Conservation (phyloP, 2,797 vertebrate species). For the Nannoperca obscura region DNA sequence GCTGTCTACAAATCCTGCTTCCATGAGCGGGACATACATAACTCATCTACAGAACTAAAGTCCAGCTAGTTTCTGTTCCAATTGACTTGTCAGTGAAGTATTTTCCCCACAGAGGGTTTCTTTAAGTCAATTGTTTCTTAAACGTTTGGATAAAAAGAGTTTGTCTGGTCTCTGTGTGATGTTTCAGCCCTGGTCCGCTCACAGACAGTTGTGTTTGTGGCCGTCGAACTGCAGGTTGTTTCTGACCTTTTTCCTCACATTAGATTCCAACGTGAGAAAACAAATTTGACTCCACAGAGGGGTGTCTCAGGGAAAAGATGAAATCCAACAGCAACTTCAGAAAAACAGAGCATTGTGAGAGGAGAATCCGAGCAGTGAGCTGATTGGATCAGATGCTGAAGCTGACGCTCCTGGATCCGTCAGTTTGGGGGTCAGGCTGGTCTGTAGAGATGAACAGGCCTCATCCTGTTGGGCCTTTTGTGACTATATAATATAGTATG, state of each 20-base stretch:
- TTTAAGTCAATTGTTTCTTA: not conserved
- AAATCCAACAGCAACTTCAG: not conserved
- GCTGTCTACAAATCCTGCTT: not conserved
- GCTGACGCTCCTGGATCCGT: not conserved
- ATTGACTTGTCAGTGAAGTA: not conserved
- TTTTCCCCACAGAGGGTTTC: not conserved
- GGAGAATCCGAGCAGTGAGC: slow-evolving; percentile 3
- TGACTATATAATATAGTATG: not conserved
- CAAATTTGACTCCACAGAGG: slow-evolving; percentile 15
- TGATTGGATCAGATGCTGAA: slow-evolving; percentile 18
- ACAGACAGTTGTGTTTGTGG: slow-evolving; percentile 5
- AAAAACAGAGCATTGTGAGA: not conserved
- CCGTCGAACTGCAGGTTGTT: not conserved
- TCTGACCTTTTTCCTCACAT: not conserved
- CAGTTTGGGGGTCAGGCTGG: not conserved
- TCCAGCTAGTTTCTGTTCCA: not conserved
- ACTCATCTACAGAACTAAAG: not conserved
- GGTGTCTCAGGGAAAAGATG: not conserved
- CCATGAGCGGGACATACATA: not conserved
- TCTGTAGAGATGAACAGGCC: slow-evolving; percentile 2
- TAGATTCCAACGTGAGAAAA: slow-evolving; percentile 20
- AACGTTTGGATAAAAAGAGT: not conserved
- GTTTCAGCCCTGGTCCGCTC: not conserved
- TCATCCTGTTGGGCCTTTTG: not conserved
- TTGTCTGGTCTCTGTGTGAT: slow-evolving; percentile 14